phyloP scores from a whole-genome alignment of 2,113 vertebrate genomes.

The Acanthisitta chloris region DNA sequence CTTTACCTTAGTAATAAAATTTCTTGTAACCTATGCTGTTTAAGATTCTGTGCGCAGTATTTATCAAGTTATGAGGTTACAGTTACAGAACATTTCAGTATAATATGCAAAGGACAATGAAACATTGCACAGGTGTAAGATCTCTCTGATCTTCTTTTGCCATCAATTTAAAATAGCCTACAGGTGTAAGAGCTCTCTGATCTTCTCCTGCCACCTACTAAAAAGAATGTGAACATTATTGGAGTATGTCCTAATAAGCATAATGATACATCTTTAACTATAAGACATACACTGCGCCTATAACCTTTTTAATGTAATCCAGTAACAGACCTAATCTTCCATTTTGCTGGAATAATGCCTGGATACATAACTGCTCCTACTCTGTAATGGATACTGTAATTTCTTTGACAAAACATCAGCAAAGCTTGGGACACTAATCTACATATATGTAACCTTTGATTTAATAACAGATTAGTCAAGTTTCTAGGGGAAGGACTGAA shows the following conservation, averaged over 20 bases:
- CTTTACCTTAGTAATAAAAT: slow-evolving; percentile 13
- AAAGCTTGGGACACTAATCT: not conserved
- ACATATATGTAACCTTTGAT: not conserved
- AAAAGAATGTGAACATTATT: not conserved
- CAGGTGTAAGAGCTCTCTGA: not conserved
- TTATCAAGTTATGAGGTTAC: not conserved
- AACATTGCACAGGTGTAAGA: not conserved
- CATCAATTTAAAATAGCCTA: not conserved
- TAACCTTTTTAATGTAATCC: not conserved
- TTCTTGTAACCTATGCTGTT: not conserved
- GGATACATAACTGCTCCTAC: not conserved
- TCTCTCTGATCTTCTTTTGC: slow-evolving; percentile 31
- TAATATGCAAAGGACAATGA: not conserved
- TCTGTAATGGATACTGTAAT: not conserved
- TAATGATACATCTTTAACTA: not conserved
- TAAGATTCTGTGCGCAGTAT: not conserved
- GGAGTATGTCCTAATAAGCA: not conserved
- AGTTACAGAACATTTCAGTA: not conserved
- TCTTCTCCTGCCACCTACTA: not conserved
- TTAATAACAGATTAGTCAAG: not conserved
- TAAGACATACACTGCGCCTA: not conserved
- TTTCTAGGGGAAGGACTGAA: not conserved
- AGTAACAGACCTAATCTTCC: not conserved
- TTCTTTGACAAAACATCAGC: not conserved
- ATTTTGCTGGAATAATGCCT: not conserved